Base-by-base conservation (phyloP, 2,888 invertebrate genomes). In the Callosobruchus maculatus region DNA sequence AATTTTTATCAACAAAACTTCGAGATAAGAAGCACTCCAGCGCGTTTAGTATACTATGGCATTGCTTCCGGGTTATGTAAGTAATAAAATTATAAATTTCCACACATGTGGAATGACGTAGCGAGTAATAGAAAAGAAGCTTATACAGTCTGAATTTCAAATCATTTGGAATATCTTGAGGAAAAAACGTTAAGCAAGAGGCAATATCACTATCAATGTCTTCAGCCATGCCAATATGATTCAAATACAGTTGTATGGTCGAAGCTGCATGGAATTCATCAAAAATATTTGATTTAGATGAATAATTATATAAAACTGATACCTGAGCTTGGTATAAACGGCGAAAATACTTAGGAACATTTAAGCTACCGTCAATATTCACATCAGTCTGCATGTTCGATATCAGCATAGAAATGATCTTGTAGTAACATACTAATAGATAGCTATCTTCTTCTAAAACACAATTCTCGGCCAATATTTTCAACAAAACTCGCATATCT, bases 131-230 rank as follows among this genome's bases (percentile, higher is more conserved):
- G 20, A 71, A 71, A 66, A 67, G 20, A 18, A 71, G 13, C 67
- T 71, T 71, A 67, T 21, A 67, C 20, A 71, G 22, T 21, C n/a
- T 22, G 20, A 18, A 71, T 22, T 22, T 26, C n/a, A 18, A 21
- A 67, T 21, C 30, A 2, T 13, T 22, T 67, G 71, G 21, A 20
- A 26, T 67, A 71, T 26, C 21, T 21, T 66, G 21, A 21, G 22
- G 22, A 7, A 71, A 71, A 21, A 67, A 71, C 21, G 13, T 22
- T 4, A 66, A 21, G 2, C 21, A 21, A 18, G n/a, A 66, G 1
- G 67, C 21, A 67, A 71, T 31, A n/a, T 71, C 71, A 20, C 67
- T 71, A 67, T 71, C 26, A 3, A 67, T 66, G 13, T 71, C 71
- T 4, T 71, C 71, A 20, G 21, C 67, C n/a, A 71, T 66, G 0